Evolutionary conservation across 2,797 vertebrate species (phyloP), one percentile per base, ranked within the genome.

Genomic region (Gymnothorax javanicus): DNA sequence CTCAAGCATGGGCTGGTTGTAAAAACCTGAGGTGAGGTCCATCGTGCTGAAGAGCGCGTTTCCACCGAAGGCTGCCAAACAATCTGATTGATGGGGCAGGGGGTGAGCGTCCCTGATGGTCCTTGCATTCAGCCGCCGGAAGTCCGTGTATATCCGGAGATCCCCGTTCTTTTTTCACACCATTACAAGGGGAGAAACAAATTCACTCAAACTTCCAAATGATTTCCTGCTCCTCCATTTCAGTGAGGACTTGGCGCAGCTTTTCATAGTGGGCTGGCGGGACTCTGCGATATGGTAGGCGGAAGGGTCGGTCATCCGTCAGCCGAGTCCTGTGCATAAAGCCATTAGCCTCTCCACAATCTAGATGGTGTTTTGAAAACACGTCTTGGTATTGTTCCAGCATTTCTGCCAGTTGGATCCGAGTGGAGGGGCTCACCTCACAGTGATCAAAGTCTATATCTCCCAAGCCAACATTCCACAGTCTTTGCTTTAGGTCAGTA

Each of bases 261-360:
- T 86, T 86, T 3, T 88, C 60, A 82, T 88, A 88, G 20, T 88
- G 84, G 60, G 62, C 83, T 17, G 83, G 85, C 15, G 86, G 86
- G 9, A 87, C 83, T 17, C 3, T 13, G 56, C 86, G 33, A 64
- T 89, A 87, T 27, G 86, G 86, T 52, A 87, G 52, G 8, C 64
- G 64, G 79, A 89, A 87, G 1, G 84, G 86, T 59, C 27, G 64
- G 17, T 88, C 88, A 83, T 88, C 88, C 23, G 85, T 60, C 11
- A 88, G 56, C n/a, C 64, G 86, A 25, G 84, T 87, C 64, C 81
- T 83, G 75, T 87, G 84, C 20, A 86, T 67, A 27, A 89, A 89
- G 11, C 67, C 79, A 8, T 57, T 73, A 33, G 75, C 60, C 60
- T 62, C 84, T n/a, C 86, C 84, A 83, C 79, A 89, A 79, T 89